A percentile compares a stretch with the other conserved stretches of the same genome.
These are phyloP conservation scores for Amphimedon queenslandica DNA, from an alignment of 37 sponge, comb jelly and placozoan genomes.

Conservation along the genomic window DNA sequence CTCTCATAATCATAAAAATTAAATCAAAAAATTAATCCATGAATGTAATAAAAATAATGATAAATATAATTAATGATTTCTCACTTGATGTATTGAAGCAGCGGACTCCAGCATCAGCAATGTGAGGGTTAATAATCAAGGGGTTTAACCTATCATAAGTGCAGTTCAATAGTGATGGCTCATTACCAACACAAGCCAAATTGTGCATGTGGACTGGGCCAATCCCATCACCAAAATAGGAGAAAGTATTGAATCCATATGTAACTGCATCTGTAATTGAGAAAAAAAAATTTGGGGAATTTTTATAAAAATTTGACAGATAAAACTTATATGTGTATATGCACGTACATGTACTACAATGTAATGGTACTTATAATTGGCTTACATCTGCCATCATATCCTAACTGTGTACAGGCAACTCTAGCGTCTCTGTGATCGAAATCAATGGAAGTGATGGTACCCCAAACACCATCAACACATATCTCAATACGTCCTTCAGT, in stretches of 20 bases:
- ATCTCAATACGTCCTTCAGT: neutral
- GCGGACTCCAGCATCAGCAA: slow-evolving; percentile 30
- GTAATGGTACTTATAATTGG: no score
- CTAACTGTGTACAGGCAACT: neutral
- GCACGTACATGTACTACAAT: no score
- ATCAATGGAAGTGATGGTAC: neutral
- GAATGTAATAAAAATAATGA: no score
- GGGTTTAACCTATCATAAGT: neutral
- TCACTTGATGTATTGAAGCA: slow-evolving; percentile 2
- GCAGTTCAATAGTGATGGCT: neutral
- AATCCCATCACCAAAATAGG: slow-evolving; percentile 15
- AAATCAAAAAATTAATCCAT: no score
- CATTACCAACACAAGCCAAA: slow-evolving; percentile 3
- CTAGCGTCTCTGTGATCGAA: neutral
- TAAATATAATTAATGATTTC: no score
- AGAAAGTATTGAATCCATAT: no score
- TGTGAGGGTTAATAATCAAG: neutral
- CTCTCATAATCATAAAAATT: no score
- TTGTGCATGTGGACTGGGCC: slow-evolving; percentile 9
- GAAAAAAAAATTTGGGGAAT: no score
- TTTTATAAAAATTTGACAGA: no score
- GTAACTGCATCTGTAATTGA: no score
- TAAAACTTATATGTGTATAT: no score
- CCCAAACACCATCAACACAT: neutral
- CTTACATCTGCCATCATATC: no score